Evolutionary conservation across 2,888 invertebrate species (phyloP).

Genomic region (Auanema sp.): DNA sequence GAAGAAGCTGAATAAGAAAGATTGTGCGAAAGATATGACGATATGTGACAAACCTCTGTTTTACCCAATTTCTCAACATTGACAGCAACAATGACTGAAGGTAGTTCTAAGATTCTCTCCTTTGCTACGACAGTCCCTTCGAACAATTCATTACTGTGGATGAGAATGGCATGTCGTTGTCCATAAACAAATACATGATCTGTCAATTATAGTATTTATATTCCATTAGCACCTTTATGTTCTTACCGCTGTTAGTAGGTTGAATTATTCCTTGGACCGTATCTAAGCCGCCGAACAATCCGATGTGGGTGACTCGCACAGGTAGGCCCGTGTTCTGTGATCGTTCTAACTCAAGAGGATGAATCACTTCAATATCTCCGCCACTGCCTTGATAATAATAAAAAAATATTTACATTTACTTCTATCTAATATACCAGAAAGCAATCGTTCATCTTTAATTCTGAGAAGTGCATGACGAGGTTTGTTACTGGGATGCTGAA

Average conservation of each 20-base stretch:
- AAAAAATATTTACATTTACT: not conserved
- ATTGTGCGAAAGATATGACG: not conserved
- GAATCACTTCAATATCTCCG: conserved; percentile 42
- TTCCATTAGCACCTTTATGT: not conserved
- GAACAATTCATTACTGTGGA: conserved; percentile 31
- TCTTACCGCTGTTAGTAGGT: not conserved
- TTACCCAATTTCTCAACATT: conserved; percentile 40
- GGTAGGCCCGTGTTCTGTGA: conserved; percentile 42
- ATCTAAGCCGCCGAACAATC: conserved; percentile 39
- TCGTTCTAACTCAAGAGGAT: conserved; percentile 31
- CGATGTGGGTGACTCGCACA: conserved; percentile 33
- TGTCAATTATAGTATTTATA: not conserved
- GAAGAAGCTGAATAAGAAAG: conserved; percentile 23
- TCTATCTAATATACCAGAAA: conserved; percentile 24
- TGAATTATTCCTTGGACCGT: conserved; percentile 22
- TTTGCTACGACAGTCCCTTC: conserved; percentile 30
- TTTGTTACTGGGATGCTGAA: conserved; percentile 31
- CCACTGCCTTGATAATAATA: conserved; percentile 30
- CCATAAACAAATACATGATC: conserved; percentile 39
- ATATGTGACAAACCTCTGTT: conserved; percentile 20
- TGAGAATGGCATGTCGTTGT: conserved; percentile 26
- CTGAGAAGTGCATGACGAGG: conserved; percentile 35
- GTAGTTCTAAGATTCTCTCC: conserved; percentile 27
- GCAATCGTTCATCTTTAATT: conserved; percentile 33
- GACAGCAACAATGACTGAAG: conserved; percentile 30